Evolutionary conservation across 2,888 invertebrate species (phyloP).

Genomic region (Nesidiocoris tenuis): DNA sequence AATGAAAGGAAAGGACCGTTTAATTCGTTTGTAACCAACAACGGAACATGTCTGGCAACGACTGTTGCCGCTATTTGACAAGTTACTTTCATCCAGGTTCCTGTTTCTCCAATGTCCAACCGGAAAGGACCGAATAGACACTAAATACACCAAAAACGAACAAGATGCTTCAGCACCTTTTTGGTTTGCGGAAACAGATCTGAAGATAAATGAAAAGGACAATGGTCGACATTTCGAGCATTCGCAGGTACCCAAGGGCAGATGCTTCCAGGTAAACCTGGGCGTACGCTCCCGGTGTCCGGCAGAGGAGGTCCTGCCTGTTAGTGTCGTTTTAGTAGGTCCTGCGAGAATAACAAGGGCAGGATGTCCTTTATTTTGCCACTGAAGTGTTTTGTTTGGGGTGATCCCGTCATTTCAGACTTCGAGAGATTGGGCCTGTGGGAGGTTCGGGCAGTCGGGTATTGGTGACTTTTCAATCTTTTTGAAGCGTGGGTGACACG

Average conservation of each 20-base stretch:
- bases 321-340: background rate
- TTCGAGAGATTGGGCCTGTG: background rate
- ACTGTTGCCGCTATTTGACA: too few relatives aligned
- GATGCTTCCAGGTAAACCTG: background rate
- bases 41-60: too few relatives aligned
- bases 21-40: background rate
- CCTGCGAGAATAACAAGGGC: background rate
- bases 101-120: background rate
- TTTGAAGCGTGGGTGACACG: too few relatives aligned
- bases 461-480: background rate
- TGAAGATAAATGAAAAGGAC: background rate
- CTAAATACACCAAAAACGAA: background rate
- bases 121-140: background rate
- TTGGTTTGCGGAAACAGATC: background rate
- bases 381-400: background rate
- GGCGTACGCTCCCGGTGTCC: constrained; percentile 11
- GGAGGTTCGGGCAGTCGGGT: background rate
- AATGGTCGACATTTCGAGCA: background rate
- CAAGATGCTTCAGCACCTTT: background rate
- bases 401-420: background rate
- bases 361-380: background rate
- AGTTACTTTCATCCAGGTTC: background rate
- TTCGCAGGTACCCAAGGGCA: background rate
- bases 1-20: background rate
- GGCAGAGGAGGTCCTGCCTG: background rate